Evolutionary conservation across 2,113 vertebrate genomes (phyloP), one percentile per base, ranked within the genome.

Genomic region (Artemisiospiza belli): DNA sequence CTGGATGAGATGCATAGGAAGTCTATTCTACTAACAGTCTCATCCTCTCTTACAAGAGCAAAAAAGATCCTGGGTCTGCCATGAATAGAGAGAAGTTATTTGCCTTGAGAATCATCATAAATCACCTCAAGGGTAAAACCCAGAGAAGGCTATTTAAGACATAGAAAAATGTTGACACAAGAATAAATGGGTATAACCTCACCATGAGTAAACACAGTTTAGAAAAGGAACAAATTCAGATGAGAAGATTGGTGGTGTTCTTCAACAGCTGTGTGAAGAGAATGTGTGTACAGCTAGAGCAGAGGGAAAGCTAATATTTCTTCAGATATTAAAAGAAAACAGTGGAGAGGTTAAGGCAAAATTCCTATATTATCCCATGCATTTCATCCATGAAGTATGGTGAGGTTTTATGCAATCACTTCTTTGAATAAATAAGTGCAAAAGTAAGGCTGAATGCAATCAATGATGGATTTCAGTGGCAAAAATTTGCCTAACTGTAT

Each of bases 141-240:
- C 89, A 81, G 83, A 86, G 80, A 86, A 92, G 66, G 51, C 70
- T 96, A 95, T 96, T 96, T 96, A 92, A 95, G 57, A 90, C 79
- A 63, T 30, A 94, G 68, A 86, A 94, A 95, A 95, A 97, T 96
- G 94, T 94, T 92, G 92, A 93, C 90, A 92, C 54, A 95, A 85
- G 70, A 73, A 94, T 89, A 93, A 89, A 93, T 80, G 83, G 52
- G 55, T 62, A 96, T 74, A 96, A 95, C 80, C 77, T 97, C 77
- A 89, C 70, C 81, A 51, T 77, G 86, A 96, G 95, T 92, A 96
- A 95, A 95, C 83, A 96, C 23, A 47, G 67, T 87, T 95, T 93
- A 76, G 86, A 92, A 91, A 96, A 85, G 58, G 79, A 93, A 95
- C 63, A 95, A 84, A 90, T 92, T 93, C 82, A 92, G 63, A 76